A percentile compares a stretch with the other conserved stretches of the same genome.
phyloP scores from a whole-genome alignment of 2,888 invertebrate species.

The Cecidostiba fungosa region DNA sequence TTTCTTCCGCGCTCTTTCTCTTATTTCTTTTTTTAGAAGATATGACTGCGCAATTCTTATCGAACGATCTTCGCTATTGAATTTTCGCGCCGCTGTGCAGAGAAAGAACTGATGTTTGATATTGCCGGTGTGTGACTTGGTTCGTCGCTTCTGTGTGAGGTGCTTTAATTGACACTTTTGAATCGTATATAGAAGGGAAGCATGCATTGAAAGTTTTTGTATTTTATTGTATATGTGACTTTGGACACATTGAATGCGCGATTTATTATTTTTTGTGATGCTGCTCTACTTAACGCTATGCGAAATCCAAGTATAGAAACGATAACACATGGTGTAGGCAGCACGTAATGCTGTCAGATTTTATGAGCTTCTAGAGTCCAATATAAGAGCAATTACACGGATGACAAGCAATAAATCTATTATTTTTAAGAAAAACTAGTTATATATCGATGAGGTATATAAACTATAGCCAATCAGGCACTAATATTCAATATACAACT shows the following conservation, averaged over 20 bases:
- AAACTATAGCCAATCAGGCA: background rate
- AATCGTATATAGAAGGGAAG: background rate
- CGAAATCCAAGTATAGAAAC: background rate
- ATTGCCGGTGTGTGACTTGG: background rate
- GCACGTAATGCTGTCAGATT: background rate
- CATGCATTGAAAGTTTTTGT: background rate
- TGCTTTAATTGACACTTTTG: slow-evolving; percentile 15
- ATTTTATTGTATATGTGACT: background rate
- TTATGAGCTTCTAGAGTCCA: background rate
- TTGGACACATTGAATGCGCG: background rate
- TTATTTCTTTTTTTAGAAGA: background rate
- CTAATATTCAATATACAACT: background rate
- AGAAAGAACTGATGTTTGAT: background rate
- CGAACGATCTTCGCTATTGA: slow-evolving; percentile 14
- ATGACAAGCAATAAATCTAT: background rate
- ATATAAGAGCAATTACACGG: background rate
- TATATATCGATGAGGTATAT: background rate
- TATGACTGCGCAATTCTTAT: slow-evolving; percentile 2
- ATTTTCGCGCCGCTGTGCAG: background rate
- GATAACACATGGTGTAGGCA: background rate
- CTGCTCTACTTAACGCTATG: background rate
- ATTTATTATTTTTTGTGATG: too few species aligned
- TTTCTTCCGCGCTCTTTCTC: background rate
- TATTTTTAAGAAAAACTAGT: background rate
- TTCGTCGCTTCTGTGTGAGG: too few species aligned